These are phyloP conservation scores for Ochlodes sylvanus DNA, from an alignment of 2,888 invertebrate species.

Conservation along the genomic window DNA sequence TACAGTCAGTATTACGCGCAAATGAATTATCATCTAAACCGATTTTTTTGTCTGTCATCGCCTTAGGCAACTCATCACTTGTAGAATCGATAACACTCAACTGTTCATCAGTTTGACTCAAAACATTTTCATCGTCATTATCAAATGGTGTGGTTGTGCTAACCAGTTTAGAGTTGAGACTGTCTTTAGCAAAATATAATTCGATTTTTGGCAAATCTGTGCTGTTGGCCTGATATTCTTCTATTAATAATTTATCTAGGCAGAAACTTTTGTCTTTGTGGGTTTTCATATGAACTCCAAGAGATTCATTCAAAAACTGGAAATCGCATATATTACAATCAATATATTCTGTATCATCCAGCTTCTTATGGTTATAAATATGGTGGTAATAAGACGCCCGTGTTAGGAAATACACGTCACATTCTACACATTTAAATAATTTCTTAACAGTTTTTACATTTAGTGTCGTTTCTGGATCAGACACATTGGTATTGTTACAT, in stretches of 20 bases:
- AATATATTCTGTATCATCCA: conserved; percentile 60
- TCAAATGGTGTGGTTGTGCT: conserved; percentile 57
- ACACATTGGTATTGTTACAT: neutral
- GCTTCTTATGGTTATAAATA: conserved; percentile 45
- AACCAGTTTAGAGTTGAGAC: conserved; percentile 56
- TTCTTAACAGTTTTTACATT: conserved; percentile 18
- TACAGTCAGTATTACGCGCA: neutral
- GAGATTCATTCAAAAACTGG: conserved; percentile 55
- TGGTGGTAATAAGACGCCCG: conserved; percentile 56
- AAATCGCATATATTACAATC: conserved; percentile 64
- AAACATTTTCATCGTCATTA: conserved; percentile 29
- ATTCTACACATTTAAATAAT: conserved; percentile 54
- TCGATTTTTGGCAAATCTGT: conserved; percentile 14
- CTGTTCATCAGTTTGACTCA: conserved; percentile 16
- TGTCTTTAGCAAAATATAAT: conserved; percentile 55
- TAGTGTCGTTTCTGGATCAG: conserved; percentile 4
- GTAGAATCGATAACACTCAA: conserved; percentile 25
- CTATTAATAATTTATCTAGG: conserved; percentile 54
- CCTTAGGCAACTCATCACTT: conserved; percentile 1
- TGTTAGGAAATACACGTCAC: conserved; percentile 59
- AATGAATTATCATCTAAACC: neutral
- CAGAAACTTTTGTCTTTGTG: conserved; percentile 56
- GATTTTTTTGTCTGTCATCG: neutral
- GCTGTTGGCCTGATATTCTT: conserved; percentile 50
- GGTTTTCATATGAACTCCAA: conserved; percentile 54